phyloP scores from a whole-genome alignment of 35 echinoderm and acorn worm genomes.

The Hemicentrotus pulcherrimus region DNA sequence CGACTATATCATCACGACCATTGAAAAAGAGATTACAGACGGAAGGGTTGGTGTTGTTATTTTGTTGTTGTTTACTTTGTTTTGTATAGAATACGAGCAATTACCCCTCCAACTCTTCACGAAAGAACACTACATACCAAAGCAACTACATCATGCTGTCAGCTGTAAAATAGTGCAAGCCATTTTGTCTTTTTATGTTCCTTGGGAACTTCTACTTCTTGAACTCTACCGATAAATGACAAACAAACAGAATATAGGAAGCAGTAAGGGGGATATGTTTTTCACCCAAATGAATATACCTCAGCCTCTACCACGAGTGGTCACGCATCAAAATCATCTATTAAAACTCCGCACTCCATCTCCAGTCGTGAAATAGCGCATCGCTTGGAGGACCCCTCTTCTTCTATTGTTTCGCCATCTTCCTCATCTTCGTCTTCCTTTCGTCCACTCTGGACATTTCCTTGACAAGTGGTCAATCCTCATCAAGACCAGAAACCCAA shows the following conservation, averaged over 20 bases:
- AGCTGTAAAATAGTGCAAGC: too few species aligned
- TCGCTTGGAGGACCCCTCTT: background rate
- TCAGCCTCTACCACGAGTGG: background rate
- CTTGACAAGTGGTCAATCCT: slow-evolving; percentile 9
- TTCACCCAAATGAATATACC: background rate
- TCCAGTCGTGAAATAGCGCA: background rate
- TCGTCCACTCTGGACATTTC: background rate
- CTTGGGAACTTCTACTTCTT: too few species aligned
- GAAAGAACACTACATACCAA: too few species aligned
- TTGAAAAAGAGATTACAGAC: too few species aligned
- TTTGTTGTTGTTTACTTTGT: too few species aligned
- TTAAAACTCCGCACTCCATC: background rate
- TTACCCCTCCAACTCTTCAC: too few species aligned
- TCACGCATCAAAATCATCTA: background rate
- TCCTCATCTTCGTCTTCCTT: background rate
- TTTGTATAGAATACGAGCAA: too few species aligned
- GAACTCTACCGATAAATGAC: background rate
- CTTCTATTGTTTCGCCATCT: background rate
- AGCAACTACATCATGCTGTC: too few species aligned
- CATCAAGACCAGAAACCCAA: background rate
- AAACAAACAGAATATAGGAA: background rate
- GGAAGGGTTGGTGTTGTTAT: too few species aligned
- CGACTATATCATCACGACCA: too few species aligned
- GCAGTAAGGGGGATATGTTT: background rate
- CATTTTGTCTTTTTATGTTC: too few species aligned